Evolutionary conservation across 2,888 invertebrate genomes (phyloP).

Genomic region (Linyphia triangularis): DNA sequence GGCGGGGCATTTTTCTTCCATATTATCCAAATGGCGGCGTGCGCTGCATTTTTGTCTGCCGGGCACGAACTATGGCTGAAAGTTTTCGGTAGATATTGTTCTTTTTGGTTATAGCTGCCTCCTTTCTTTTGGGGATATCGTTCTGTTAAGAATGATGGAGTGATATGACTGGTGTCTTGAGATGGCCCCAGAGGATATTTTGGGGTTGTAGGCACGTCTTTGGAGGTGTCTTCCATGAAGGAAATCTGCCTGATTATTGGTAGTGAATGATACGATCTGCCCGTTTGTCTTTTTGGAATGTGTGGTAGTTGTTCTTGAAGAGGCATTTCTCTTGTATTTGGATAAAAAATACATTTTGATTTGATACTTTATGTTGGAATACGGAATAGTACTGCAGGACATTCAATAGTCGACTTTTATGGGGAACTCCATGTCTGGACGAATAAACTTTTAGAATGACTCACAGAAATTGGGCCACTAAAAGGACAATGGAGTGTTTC

Average conservation of each 20-base stretch:
- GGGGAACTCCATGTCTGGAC: no score
- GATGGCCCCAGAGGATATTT: neutral
- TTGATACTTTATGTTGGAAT: no score
- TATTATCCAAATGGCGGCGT: conserved; percentile 38
- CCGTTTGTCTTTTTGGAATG: no score
- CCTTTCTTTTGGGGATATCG: neutral
- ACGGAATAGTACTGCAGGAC: no score
- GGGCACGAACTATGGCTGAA: conserved; percentile 41
- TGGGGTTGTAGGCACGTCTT: neutral
- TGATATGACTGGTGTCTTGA: neutral
- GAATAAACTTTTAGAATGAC: no score
- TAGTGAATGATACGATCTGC: neutral
- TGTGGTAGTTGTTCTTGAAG: neutral
- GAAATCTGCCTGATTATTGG: neutral
- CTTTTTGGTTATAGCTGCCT: neutral
- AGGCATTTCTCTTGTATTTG: neutral
- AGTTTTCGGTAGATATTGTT: conserved; percentile 1
- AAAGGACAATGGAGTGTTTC: no score
- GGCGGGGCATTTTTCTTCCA: conserved; percentile 52
- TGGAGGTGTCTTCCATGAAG: neutral
- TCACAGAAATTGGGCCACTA: no score
- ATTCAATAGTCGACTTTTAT: no score
- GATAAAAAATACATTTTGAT: no score
- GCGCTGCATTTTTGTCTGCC: conserved; percentile 48
- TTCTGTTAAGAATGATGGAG: neutral